Evolutionary conservation across 2,888 invertebrate genomes (phyloP), one percentile per base, ranked within the genome.

Genomic region (Pecten maximus): DNA sequence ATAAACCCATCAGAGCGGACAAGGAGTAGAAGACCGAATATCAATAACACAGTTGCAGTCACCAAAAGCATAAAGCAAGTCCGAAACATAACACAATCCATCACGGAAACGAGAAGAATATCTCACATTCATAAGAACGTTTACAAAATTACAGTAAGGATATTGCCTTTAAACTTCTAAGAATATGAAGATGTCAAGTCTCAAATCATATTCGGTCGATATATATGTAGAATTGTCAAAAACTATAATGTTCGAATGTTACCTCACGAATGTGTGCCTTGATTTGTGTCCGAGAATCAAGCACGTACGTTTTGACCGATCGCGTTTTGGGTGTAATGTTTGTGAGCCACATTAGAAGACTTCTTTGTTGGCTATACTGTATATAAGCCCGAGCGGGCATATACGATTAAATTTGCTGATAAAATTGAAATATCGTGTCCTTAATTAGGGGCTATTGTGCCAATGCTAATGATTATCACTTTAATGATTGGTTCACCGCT

Each of bases 81-180:
- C 74, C 74, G 28, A 74, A 74, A 74, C 74, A 74, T 35, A 8
- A 74, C 74, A 74, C 6, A 74, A 74, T 74, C 74, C 74, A 74
- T 74, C 74, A 3, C 16, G 19, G 12, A 19, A 10, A 19, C 23
- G 19, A 54, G 2, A 54, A 23, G 15, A 19, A 10, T 12, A 16
- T 23, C 19, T 19, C 50, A 19, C 50, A 19, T 54, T 19, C 19
- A 54, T 19, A 54, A 12, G 12, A 54, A 23, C 6, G 12, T 44
- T 44, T 12, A n/a, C n/a, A n/a, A n/a, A n/a, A n/a, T n/a, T n/a
- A n/a, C n/a, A n/a, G n/a, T n/a, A n/a, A n/a, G n/a, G n/a, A n/a
- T n/a, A n/a, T n/a, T n/a, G n/a, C n/a, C n/a, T n/a, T n/a, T n/a
- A n/a, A n/a, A n/a, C n/a, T n/a, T n/a, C n/a, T n/a, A n/a, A n/a